Evolutionary conservation across 2,888 invertebrate species (phyloP).

Genomic region (Patella caerulea): DNA sequence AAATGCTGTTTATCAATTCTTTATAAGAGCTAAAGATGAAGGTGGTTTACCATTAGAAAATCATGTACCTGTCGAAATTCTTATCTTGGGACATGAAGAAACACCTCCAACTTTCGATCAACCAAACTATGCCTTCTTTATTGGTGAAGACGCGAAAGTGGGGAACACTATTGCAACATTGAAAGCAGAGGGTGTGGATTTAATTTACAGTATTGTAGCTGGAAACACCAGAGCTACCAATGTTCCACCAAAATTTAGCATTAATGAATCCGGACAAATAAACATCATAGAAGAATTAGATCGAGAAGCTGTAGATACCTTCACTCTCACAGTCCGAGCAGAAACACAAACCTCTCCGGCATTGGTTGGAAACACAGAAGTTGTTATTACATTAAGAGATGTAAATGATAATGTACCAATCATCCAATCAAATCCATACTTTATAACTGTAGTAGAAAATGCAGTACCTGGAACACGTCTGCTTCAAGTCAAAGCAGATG

Average conservation of each 20-base stretch:
- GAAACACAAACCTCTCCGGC: constrained; percentile 82
- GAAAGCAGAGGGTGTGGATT: constrained; percentile 77
- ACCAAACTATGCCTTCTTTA: constrained; percentile 83
- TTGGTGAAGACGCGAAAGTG: constrained; percentile 83
- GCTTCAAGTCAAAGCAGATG: constrained; percentile 75
- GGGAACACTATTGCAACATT: constrained; percentile 81
- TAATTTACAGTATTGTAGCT: constrained; percentile 77
- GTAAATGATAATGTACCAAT: constrained; percentile 91
- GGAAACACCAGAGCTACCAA: constrained; percentile 73
- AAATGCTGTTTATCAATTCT: constrained; percentile 81
- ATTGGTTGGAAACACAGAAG: constrained; percentile 75
- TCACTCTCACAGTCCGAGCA: constrained; percentile 74
- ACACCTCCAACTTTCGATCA: constrained; percentile 83
- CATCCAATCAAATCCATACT: constrained; percentile 88
- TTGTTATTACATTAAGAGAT: constrained; percentile 86
- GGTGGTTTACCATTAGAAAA: constrained; percentile 81
- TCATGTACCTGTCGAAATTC: constrained; percentile 86
- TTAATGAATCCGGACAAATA: constrained; percentile 61
- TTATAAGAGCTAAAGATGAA: constrained; percentile 88
- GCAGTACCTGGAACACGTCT: constrained; percentile 56
- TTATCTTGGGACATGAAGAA: constrained; percentile 81
- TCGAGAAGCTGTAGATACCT: constrained; percentile 78
- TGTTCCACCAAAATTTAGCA: constrained; percentile 69
- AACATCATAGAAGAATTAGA: constrained; percentile 80
- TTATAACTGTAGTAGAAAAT: constrained; percentile 85